Percentiles rank a stretch among this genome's conserved stretches.
These are phyloP conservation scores for Hirtodrosophila duncani DNA, from an alignment of 2,888 invertebrate species.

Conservation along the genomic window DNA sequence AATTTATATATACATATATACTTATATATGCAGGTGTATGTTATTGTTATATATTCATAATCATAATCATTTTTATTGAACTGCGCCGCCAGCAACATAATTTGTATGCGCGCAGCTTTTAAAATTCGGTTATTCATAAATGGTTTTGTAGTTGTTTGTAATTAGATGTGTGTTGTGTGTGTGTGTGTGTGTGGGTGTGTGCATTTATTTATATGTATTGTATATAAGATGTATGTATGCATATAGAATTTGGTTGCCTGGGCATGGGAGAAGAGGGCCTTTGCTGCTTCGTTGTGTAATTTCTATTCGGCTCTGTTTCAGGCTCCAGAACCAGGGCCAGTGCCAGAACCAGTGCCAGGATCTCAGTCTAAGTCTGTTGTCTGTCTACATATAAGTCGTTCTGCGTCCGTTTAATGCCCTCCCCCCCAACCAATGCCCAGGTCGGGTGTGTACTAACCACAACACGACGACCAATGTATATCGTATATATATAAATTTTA, in stretches of 20 bases:
- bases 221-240: not conserved
- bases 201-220: not conserved
- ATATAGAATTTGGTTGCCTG: no score
- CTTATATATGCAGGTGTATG: slow-evolving; percentile 9
- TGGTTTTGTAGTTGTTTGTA: slow-evolving; percentile 20
- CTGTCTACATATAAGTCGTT: no score
- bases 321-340: no score
- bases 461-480: no score
- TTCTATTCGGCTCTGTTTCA: no score
- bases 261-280: no score
- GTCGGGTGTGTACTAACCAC: no score
- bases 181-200: not conserved
- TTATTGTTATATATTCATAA: slow-evolving; percentile 16
- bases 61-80: slow-evolving; percentile 2
- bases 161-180: slow-evolving; percentile 2
- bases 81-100: slow-evolving; percentile 23
- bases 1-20: slow-evolving; percentile 21
- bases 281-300: no score
- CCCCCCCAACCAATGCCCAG: no score
- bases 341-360: no score
- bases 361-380: no score
- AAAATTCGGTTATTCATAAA: slow-evolving; percentile 55
- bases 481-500: slow-evolving; percentile 4
- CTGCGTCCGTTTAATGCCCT: no score
- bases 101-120: slow-evolving; percentile 31